Percentiles rank a stretch among this genome's conserved stretches.
Conservation (phyloP, 2,888 invertebrate genomes). For the Athetis lepigone region DNA sequence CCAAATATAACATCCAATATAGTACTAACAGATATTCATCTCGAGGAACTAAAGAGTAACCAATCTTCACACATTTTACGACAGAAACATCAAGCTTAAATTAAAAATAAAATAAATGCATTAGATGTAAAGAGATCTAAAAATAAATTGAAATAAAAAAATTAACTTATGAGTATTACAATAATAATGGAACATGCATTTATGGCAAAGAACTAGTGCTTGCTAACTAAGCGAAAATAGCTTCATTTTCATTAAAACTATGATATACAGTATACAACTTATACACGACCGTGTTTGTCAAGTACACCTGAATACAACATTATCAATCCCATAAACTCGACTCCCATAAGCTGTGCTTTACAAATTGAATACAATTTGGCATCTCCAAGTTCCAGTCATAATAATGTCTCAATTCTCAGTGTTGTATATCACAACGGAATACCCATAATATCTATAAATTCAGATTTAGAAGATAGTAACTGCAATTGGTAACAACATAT, state of each 20-base stretch:
- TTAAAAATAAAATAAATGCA: constrained; percentile 88
- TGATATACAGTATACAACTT: constrained; percentile 75
- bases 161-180: constrained; percentile 90
- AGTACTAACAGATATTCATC: constrained; percentile 72
- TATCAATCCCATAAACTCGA: constrained; percentile 43
- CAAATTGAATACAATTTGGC: constrained; percentile 52
- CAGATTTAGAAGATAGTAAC: constrained; percentile 81
- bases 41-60: constrained; percentile 81
- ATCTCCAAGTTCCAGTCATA: constrained; percentile 41
- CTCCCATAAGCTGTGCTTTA: constrained; percentile 45
- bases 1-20: constrained; percentile 77
- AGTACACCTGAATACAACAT: constrained; percentile 49
- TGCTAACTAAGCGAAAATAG: constrained; percentile 89
- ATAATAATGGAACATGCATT: constrained; percentile 90
- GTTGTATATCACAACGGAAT: constrained; percentile 53
- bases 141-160: constrained; percentile 87
- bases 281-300: constrained; percentile 62
- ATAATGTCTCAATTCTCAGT: constrained; percentile 43
- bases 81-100: constrained; percentile 78
- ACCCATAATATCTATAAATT: constrained; percentile 66
- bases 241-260: constrained; percentile 86
- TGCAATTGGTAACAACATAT: constrained; percentile 88
- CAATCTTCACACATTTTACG: constrained; percentile 75
- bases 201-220: constrained; percentile 90
- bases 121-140: constrained; percentile 90